Percentiles rank a stretch among this genome's conserved stretches.
These are phyloP conservation scores for Anolis apletophallus DNA, from an alignment of 2,797 vertebrate genomes.

Conservation along the genomic window DNA sequence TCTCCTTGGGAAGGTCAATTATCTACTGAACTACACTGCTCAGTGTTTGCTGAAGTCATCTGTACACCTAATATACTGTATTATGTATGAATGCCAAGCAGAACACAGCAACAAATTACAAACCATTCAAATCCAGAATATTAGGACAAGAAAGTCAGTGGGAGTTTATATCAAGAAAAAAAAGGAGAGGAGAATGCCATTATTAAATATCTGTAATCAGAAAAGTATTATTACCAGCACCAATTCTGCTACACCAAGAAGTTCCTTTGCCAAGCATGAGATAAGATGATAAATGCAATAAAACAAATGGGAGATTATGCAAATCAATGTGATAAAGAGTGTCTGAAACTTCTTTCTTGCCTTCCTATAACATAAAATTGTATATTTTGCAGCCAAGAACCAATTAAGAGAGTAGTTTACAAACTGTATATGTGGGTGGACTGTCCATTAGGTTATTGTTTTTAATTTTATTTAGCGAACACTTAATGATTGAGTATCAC, in stretches of 20 bases:
- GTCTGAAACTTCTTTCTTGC: background rate
- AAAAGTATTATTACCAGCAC: background rate
- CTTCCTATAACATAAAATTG: background rate
- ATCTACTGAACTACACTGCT: conserved; percentile 1
- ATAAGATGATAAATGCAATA: background rate
- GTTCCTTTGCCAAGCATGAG: background rate
- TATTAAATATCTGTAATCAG: background rate
- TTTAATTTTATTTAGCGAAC: background rate
- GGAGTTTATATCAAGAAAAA: background rate
- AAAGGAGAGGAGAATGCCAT: background rate
- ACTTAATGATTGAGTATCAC: background rate
- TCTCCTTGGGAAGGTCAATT: conserved; percentile 5
- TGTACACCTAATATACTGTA: background rate
- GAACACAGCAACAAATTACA: background rate
- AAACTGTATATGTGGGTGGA: background rate
- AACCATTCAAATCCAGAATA: background rate
- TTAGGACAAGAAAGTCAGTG: background rate
- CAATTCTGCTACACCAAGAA: background rate
- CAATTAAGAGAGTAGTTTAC: too few species aligned
- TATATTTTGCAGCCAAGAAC: background rate
- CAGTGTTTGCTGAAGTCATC: background rate
- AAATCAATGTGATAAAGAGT: background rate
- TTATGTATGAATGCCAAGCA: background rate
- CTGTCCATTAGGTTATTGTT: background rate
- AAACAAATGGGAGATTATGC: background rate